Evolutionary conservation across 2,888 invertebrate genomes (phyloP).

Genomic region (Trissoscelio sp.): DNA sequence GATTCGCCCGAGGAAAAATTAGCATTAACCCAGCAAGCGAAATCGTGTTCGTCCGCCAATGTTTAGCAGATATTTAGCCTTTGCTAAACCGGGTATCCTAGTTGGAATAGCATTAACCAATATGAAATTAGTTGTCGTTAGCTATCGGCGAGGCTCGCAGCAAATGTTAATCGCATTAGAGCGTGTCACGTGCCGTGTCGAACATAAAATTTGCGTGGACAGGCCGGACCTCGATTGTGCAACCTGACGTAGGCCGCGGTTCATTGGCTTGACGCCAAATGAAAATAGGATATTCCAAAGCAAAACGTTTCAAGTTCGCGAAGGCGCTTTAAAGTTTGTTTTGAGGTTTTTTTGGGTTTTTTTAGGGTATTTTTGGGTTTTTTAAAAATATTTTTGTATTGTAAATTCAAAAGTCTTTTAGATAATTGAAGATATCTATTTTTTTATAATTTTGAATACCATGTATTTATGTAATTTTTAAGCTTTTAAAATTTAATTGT

Average conservation of each 20-base stretch:
- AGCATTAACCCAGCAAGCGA: slow-evolving; percentile 21
- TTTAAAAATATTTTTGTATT: too few relatives aligned
- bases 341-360: slow-evolving; percentile 74
- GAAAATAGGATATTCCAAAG: slow-evolving; percentile 70
- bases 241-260: too few relatives aligned
- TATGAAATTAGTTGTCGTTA: slow-evolving; percentile 54
- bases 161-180: slow-evolving; percentile 63
- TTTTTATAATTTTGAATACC: too few relatives aligned
- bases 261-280: slow-evolving; percentile 69
- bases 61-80: slow-evolving; percentile 44
- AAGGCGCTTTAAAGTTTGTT: slow-evolving; percentile 79
- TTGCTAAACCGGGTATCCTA: slow-evolving; percentile 33
- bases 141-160: slow-evolving; percentile 17
- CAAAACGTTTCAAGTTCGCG: slow-evolving; percentile 70
- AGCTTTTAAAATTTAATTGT: too few relatives aligned
- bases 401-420: too few relatives aligned
- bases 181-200: slow-evolving; percentile 51
- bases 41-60: slow-evolving; percentile 21
- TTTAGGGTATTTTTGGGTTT: too few relatives aligned
- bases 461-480: too few relatives aligned
- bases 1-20: slow-evolving; percentile 40
- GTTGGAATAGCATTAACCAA: slow-evolving; percentile 40
- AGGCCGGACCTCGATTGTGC: neutral
- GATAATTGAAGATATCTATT: too few relatives aligned
- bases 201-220: slow-evolving; percentile 57